Evolutionary conservation across 2,113 vertebrate species (phyloP).

Genomic region (Neolamprologus caudopunctatus): DNA sequence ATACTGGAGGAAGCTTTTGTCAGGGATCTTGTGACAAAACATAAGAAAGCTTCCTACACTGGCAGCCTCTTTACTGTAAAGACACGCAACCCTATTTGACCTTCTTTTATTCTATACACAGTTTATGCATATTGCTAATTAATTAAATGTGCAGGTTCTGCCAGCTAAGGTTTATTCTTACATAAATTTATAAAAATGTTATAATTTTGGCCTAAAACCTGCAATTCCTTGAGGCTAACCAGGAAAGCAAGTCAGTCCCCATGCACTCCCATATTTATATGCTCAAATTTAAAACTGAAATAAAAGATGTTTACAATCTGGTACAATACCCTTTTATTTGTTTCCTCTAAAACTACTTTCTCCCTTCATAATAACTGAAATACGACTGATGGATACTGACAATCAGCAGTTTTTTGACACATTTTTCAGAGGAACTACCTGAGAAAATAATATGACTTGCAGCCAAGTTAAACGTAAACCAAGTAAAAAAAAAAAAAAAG

Average conservation of each 20-base stretch:
- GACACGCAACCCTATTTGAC: neutral
- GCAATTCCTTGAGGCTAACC: neutral
- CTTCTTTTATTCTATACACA: neutral
- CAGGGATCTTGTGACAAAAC: neutral
- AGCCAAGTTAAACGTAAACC: neutral
- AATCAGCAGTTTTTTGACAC: neutral
- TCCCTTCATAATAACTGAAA: neutral
- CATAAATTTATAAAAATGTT: fast-evolving
- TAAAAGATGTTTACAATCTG: neutral
- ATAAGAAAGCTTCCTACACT: neutral
- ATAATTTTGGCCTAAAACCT: neutral
- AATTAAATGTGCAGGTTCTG: neutral
- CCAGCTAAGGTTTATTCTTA: neutral
- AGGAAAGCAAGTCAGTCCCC: neutral
- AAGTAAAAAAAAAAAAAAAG: neutral
- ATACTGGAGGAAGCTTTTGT: neutral
- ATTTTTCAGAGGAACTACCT: neutral
- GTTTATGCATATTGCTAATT: neutral
- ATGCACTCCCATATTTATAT: neutral
- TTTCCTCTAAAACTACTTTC: neutral
- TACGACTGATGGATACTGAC: neutral
- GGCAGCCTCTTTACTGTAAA: neutral
- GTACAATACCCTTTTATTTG: neutral
- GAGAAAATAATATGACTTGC: neutral
- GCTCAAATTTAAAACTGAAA: neutral